Percentiles rank a stretch among this genome's conserved stretches.
phyloP scores from a whole-genome alignment of 1,140 invertebrate genomes.

The Drosophila takahashii region DNA sequence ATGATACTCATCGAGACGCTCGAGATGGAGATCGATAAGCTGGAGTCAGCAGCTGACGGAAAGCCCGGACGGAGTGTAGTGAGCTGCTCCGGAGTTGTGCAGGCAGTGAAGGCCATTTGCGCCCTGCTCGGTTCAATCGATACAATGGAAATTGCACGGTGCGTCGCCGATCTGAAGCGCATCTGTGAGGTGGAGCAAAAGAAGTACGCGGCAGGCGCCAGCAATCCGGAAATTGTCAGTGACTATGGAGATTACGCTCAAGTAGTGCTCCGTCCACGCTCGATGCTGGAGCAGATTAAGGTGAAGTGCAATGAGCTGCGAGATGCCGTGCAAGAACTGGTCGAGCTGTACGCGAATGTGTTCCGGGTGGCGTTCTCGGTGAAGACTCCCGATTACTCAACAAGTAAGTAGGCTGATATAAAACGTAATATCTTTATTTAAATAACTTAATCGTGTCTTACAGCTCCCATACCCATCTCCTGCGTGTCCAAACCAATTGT shows the following conservation, averaged over 20 bases:
- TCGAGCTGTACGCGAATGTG: slow-evolving; percentile 92
- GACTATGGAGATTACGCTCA: slow-evolving; percentile 88
- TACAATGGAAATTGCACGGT: slow-evolving; percentile 92
- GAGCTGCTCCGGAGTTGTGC: slow-evolving; percentile 88
- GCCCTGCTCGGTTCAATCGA: slow-evolving; percentile 94
- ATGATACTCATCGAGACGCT: slow-evolving; percentile 93
- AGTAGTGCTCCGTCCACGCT: slow-evolving; percentile 86
- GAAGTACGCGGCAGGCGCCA: slow-evolving; percentile 59
- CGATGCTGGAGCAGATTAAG: slow-evolving; percentile 86
- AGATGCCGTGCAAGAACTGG: slow-evolving; percentile 90
- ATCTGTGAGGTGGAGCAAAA: slow-evolving; percentile 86
- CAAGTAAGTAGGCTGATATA: slow-evolving; percentile 55
- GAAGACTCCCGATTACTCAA: slow-evolving; percentile 70
- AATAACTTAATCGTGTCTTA: slow-evolving; percentile 19
- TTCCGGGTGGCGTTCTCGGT: slow-evolving; percentile 92
- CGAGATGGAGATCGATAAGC: slow-evolving; percentile 92
- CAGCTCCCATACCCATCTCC: slow-evolving; percentile 88
- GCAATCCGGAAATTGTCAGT: slow-evolving; percentile 84
- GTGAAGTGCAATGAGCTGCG: slow-evolving; percentile 89
- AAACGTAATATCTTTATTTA: background rate
- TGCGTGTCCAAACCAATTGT: slow-evolving; percentile 92
- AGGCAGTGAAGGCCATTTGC: slow-evolving; percentile 96
- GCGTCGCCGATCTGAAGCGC: slow-evolving; percentile 89
- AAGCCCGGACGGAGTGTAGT: slow-evolving; percentile 86
- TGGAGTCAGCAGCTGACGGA: slow-evolving; percentile 88